phyloP scores from a whole-genome alignment of 2,797 vertebrate species.

The Typhlichthys eigenmanni region DNA sequence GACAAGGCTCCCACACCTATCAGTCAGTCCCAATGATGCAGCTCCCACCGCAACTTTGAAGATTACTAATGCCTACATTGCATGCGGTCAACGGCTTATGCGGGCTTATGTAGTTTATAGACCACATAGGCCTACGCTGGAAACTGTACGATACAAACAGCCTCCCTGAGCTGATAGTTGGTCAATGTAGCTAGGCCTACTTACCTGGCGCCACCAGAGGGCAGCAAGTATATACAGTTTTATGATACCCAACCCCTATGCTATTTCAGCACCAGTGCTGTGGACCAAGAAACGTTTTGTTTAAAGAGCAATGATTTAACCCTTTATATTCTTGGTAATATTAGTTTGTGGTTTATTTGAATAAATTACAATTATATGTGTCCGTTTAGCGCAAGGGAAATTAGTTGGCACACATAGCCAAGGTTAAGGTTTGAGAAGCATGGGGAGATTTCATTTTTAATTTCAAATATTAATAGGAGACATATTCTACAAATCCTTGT shows the following conservation, averaged over 20 bases:
- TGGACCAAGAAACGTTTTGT: constrained; percentile 44
- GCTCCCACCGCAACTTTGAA: background rate
- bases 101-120: too few species aligned
- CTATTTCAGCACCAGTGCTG: constrained; percentile 65
- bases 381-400: too few species aligned
- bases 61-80: too few species aligned
- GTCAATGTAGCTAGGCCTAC: background rate
- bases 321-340: constrained; percentile 50
- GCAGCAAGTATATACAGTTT: constrained; percentile 46
- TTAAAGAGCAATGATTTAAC: constrained; percentile 52
- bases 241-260: constrained; percentile 7
- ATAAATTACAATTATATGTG: background rate
- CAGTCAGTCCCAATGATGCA: background rate
- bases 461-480: too few species aligned
- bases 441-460: too few species aligned
- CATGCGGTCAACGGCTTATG: too few species aligned
- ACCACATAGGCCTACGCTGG: too few species aligned
- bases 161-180: background rate
- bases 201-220: constrained; percentile 49
- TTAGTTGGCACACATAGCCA: too few species aligned
- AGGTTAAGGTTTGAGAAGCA: too few species aligned
- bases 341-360: constrained; percentile 11
- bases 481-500: too few species aligned
- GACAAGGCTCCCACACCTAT: background rate
- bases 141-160: background rate